Evolutionary conservation across 2,113 vertebrate genomes (phyloP).

Genomic region (Macaca mulatta): DNA sequence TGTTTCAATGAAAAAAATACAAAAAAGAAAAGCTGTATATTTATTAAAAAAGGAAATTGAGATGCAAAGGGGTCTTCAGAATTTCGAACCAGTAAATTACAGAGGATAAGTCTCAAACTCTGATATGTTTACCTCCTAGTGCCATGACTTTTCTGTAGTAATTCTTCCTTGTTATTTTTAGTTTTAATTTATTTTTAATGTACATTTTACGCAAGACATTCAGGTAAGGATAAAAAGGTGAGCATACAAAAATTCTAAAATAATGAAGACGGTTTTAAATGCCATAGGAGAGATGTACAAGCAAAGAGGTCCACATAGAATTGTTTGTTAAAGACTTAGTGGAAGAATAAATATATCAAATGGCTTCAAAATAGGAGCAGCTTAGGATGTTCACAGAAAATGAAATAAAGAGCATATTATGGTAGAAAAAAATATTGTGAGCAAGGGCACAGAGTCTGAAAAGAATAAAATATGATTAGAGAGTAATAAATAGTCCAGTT

Average conservation of each 20-base stretch:
- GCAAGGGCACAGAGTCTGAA: background rate
- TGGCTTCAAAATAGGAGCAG: background rate
- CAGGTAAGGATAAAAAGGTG: background rate
- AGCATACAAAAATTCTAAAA: background rate
- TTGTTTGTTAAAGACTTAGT: background rate
- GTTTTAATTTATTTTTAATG: background rate
- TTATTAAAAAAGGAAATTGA: background rate
- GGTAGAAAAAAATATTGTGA: background rate
- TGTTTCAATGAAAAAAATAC: background rate
- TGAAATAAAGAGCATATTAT: background rate
- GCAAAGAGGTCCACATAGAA: background rate
- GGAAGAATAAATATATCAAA: background rate
- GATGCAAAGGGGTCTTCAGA: background rate
- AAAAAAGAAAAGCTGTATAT: background rate
- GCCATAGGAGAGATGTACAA: background rate
- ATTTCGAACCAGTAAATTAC: background rate
- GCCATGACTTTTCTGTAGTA: background rate
- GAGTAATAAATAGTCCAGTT: background rate
- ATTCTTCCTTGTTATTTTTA: background rate
- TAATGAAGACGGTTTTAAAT: conserved; percentile 14
- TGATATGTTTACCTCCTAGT: background rate
- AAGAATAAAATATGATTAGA: background rate
- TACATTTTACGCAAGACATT: background rate
- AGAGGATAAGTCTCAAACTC: background rate
- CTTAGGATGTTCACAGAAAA: background rate